Percentiles rank a stretch among this genome's conserved stretches.
Conservation (phyloP, 2,797 vertebrate genomes). For the Oreochromis mossambicus region DNA sequence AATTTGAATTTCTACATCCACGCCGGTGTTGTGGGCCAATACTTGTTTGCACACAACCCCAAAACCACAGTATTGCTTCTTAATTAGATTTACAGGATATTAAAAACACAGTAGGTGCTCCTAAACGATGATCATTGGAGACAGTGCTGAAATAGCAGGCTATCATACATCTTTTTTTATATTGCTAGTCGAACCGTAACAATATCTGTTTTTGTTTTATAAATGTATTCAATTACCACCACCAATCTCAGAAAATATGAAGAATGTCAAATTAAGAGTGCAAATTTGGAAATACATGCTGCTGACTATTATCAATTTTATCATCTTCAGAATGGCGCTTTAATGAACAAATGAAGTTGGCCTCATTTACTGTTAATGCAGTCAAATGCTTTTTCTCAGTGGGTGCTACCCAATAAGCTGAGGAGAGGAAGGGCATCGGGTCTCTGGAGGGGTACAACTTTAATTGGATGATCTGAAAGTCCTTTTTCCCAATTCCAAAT, state of each 20-base stretch:
- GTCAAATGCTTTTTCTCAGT: constrained; percentile 78
- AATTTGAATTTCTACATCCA: constrained; percentile 49
- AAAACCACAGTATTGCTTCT: constrained; percentile 72
- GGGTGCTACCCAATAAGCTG: constrained; percentile 76
- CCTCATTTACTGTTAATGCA: constrained; percentile 77
- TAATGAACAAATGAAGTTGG: constrained; percentile 76
- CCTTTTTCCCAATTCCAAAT: constrained; percentile 76
- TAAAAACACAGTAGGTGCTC: constrained; percentile 78
- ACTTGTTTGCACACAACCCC: constrained; percentile 62
- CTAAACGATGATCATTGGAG: constrained; percentile 75
- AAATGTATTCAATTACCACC: constrained; percentile 65
- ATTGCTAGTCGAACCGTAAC: constrained; percentile 55
- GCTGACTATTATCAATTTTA: constrained; percentile 61
- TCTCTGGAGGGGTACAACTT: constrained; percentile 74
- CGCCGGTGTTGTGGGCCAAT: constrained; percentile 42
- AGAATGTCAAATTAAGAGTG: constrained; percentile 62
- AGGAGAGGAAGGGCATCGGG: constrained; percentile 68
- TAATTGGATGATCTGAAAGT: constrained; percentile 78
- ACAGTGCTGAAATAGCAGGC: constrained; percentile 63
- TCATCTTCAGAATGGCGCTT: constrained; percentile 68
- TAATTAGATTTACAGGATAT: constrained; percentile 79
- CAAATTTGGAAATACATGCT: constrained; percentile 57
- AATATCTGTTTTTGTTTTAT: constrained; percentile 72
- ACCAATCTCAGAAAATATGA: constrained; percentile 53
- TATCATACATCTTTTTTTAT: constrained; percentile 66